Evolutionary conservation across 2,113 vertebrate species (phyloP), one percentile per base, ranked within the genome.

Genomic region (Peromyscus californicus): DNA sequence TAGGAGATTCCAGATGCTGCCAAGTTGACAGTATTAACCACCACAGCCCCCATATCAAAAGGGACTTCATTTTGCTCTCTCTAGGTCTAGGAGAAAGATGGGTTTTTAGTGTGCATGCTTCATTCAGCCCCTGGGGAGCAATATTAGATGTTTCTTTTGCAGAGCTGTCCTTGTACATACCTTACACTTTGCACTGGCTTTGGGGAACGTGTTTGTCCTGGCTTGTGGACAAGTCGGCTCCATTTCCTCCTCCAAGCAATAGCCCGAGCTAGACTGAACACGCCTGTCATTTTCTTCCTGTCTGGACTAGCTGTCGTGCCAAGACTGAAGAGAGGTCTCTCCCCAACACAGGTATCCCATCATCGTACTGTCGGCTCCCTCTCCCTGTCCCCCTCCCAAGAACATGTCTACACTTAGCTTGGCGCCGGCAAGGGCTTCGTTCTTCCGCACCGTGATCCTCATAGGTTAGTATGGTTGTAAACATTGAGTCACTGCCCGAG

Each of bases 281-380:
- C 4, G 59, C 42, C 0, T 3, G 75, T 57, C 63, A 36, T 87
- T 92, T 67, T 72, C 51, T 89, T 93, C 3, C 0, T 96, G 94
- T 90, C 16, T 26, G 91, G 82, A 96, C 96, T 94, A 84, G 94
- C 83, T 96, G 87, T 97, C 69, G 92, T 92, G 95, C 97, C 96
- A 98, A 54, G 85, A 54, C 61, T n/a, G 78, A 72, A 42, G n/a
- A 65, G 80, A 59, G 29, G 24, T 7, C 89, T 92, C 31, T 26
- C 59, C 21, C 95, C 67, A 90, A 93, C 85, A 59, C 95, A 97
- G 97, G 95, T 97, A 59, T n/a, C 67, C 78, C 0, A 1, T 61
- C 29, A 59, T 72, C 0, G 2, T 16, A 29, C 76, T 7, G 3
- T 51, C 22, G n/a, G 76, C 82, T 89, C 93, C 24, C 45, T 6